These are phyloP conservation scores for Tragelaphus scriptus DNA, from an alignment of 2,113 vertebrate species.

Conservation along the genomic window DNA sequence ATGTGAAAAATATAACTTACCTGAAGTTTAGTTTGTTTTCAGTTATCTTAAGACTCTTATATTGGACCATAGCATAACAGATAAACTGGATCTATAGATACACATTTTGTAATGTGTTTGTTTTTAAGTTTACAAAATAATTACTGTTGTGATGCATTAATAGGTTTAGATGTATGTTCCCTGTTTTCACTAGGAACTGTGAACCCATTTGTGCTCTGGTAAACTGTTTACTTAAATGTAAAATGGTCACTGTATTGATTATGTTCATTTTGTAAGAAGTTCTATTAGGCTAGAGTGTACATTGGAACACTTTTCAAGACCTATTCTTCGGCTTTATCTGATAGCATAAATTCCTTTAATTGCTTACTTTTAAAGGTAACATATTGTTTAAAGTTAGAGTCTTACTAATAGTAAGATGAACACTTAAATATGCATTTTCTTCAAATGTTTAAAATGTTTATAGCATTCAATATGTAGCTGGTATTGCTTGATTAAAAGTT, in stretches of 20 bases:
- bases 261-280: neutral
- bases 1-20: neutral
- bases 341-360: neutral
- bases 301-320: neutral
- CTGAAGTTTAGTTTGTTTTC: neutral
- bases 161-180: neutral
- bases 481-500: neutral
- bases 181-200: neutral
- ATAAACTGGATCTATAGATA: neutral
- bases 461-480: neutral
- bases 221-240: neutral
- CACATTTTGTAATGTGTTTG: neutral
- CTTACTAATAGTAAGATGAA: neutral
- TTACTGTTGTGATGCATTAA: neutral
- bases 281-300: neutral
- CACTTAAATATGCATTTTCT: neutral
- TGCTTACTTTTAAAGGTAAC: neutral
- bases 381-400: neutral
- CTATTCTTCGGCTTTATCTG: neutral
- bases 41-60: neutral
- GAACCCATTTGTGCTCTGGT: neutral
- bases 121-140: neutral
- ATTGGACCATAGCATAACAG: neutral
- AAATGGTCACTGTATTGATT: neutral
- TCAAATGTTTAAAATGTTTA: neutral